These are phyloP conservation scores for Notothenia coriiceps DNA, from an alignment of 2,113 vertebrate genomes.

Conservation along the genomic window DNA sequence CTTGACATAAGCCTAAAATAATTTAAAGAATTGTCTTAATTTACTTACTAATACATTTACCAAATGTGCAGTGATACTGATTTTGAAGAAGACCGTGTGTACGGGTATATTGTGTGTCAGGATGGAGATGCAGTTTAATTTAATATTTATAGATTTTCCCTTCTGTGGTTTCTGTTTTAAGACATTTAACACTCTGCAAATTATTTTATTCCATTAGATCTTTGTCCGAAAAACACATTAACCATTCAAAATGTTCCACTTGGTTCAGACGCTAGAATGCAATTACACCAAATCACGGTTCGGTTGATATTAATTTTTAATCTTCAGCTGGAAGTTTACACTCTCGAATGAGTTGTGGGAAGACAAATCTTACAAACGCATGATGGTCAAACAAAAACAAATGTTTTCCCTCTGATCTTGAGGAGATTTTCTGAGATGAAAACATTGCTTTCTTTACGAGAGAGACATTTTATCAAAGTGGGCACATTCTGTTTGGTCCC, in stretches of 20 bases:
- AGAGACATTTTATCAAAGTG: background rate
- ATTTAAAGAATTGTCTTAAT: background rate
- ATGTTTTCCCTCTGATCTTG: too few relatives aligned
- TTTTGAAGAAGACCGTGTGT: background rate
- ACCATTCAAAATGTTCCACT: slow-evolving; percentile 12
- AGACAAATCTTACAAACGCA: background rate
- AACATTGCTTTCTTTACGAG: slow-evolving; percentile 3
- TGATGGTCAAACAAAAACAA: background rate
- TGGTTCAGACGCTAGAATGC: background rate
- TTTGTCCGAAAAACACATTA: background rate
- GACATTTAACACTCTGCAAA: background rate
- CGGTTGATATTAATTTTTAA: slow-evolving; percentile 6
- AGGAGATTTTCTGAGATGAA: background rate
- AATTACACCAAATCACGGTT: background rate
- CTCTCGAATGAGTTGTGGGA: background rate
- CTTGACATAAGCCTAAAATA: background rate
- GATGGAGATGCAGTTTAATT: background rate
- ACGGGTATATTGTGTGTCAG: background rate
- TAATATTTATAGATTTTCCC: background rate
- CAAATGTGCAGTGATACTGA: background rate
- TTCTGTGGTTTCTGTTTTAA: background rate
- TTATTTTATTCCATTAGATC: background rate
- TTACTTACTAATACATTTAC: background rate
- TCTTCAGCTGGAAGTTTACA: background rate
- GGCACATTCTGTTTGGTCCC: background rate